Evolutionary conservation across 2,797 vertebrate genomes (phyloP), one percentile per base, ranked within the genome.

Genomic region (Chaunax sp.): DNA sequence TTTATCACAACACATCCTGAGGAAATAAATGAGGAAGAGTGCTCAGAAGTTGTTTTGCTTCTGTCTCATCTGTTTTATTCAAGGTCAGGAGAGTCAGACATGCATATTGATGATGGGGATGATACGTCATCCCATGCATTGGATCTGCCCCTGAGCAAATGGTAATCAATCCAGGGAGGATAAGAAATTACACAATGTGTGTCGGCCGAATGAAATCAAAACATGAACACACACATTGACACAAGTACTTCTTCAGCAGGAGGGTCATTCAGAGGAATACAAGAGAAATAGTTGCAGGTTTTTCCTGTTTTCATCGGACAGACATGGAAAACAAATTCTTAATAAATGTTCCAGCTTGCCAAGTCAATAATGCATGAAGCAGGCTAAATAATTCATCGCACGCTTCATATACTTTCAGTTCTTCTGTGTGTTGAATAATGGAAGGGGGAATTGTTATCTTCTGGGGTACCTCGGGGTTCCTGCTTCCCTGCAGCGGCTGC

Each of bases 381-480:
- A 4, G 19, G 60, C 44, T 92, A 61, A 90, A 91, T 92, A 88
- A 90, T 92, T 85, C 46, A 92, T 90, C 37, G 56, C 54, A 54
- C 23, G 38, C 55, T 80, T 80, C 66, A 71, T 85, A 83, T 75
- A 82, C 65, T 80, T 77, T 65, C 64, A 76, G 43, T 84, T 82
- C 45, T 72, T 73, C 57, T 60, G 55, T 80, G 71, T 69, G 50
- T 81, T 91, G 67, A 89, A 91, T 89, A 81, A 89, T 86, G 84
- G 54, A 90, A 67, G 49, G 41, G 20, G 43, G 60, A 33, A 56
- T 80, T 84, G 77, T 83, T 75, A 60, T 70, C 69, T 84, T 81
- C 62, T 63, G 67, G 55, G 38, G 47, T 51, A 59, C 59, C 60
- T 49, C 22, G 1, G 56, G 49, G 62, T 75, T 71, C 43, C 47